phyloP scores from a whole-genome alignment of 1,140 invertebrate species.

The Schlechtendalia chinensis region DNA sequence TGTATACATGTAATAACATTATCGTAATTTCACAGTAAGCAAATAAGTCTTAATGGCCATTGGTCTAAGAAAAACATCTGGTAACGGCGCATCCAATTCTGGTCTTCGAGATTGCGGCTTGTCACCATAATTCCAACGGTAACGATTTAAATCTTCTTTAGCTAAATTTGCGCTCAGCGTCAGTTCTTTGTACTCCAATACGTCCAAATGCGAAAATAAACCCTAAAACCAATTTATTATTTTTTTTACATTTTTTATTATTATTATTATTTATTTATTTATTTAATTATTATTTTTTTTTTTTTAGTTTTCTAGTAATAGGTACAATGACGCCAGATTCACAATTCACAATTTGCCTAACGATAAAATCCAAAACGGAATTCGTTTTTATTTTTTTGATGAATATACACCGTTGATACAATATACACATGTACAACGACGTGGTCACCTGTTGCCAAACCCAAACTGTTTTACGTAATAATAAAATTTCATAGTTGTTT shows the following conservation, averaged over 20 bases:
- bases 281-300: too few species aligned
- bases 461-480: background rate
- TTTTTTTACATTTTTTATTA: too few species aligned
- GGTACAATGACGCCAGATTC: too few species aligned
- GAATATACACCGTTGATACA: background rate
- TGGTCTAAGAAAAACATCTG: slow-evolving; percentile 46
- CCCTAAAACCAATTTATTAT: slow-evolving; percentile 46
- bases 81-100: background rate
- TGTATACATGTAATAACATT: background rate
- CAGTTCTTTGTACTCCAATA: slow-evolving; percentile 50
- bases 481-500: background rate
- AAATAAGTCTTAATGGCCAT: slow-evolving; percentile 53
- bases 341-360: too few species aligned
- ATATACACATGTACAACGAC: background rate
- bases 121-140: slow-evolving; percentile 51
- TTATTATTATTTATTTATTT: too few species aligned
- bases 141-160: slow-evolving; percentile 38
- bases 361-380: too few species aligned
- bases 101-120: slow-evolving; percentile 8
- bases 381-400: background rate
- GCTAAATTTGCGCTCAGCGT: slow-evolving; percentile 51
- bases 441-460: background rate
- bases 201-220: slow-evolving; percentile 50
- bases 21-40: slow-evolving; percentile 49
- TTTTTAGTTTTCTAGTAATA: too few species aligned